These are phyloP conservation scores for Stomorhina lunata DNA, from an alignment of 2,888 invertebrate species.

Conservation along the genomic window DNA sequence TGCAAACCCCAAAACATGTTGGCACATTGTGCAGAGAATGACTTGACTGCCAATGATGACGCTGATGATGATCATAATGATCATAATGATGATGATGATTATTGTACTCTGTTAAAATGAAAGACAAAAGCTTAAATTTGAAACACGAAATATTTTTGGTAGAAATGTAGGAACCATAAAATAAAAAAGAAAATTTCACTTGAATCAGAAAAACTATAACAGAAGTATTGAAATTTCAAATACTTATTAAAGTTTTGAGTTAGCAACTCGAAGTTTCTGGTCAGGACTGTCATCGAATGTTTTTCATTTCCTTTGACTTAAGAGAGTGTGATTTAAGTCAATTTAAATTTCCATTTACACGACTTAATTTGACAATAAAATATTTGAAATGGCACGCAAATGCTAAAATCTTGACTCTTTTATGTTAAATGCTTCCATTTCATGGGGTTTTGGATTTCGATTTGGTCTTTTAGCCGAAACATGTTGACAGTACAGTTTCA, in stretches of 20 bases:
- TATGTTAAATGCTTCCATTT: conserved; percentile 13
- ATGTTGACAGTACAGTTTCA: conserved; percentile 60
- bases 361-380: conserved; percentile 66
- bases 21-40: conserved; percentile 10
- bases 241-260: too few species aligned
- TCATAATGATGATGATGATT: background rate
- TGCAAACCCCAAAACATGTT: conserved; percentile 4
- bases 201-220: background rate
- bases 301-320: background rate
- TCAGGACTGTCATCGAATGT: background rate
- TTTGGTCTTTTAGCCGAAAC: conserved; percentile 28
- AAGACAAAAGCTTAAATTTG: background rate
- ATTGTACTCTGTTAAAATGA: conserved; percentile 1
- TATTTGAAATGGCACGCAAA: conserved; percentile 62
- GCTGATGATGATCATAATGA: background rate
- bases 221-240: background rate
- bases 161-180: conserved; percentile 21
- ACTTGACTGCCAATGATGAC: background rate
- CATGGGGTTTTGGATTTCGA: conserved; percentile 1
- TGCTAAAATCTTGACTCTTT: conserved; percentile 4
- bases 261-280: too few species aligned
- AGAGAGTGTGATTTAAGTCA: conserved; percentile 63
- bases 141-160: conserved; percentile 19
- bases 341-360: conserved; percentile 66
- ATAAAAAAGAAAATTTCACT: conserved; percentile 22